phyloP scores from a whole-genome alignment of 2,888 invertebrate species.

The Notocelia uddmanniana region DNA sequence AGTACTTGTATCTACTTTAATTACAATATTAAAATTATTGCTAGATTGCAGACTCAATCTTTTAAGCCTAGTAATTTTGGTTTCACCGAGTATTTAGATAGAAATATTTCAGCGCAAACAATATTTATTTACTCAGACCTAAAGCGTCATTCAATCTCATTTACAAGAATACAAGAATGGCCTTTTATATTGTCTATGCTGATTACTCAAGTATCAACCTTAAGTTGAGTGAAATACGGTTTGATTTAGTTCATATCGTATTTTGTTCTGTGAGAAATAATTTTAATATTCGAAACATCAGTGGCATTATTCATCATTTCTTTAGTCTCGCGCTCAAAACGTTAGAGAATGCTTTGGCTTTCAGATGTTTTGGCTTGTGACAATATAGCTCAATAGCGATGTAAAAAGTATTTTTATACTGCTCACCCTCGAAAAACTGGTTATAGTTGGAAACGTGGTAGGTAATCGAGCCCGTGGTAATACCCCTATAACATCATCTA shows the following conservation, averaged over 20 bases:
- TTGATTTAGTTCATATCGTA: not conserved
- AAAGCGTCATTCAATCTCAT: slow-evolving; percentile 33
- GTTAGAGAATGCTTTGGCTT: not conserved
- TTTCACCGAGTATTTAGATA: not conserved
- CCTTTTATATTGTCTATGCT: slow-evolving; percentile 6
- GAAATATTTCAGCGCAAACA: slow-evolving; percentile 5
- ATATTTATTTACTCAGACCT: slow-evolving; percentile 31
- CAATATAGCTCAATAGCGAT: not conserved
- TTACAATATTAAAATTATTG: not conserved
- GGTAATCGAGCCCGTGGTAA: no score
- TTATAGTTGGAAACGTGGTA: no score
- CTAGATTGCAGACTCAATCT: not conserved
- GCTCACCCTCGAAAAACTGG: no score
- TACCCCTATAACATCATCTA: no score
- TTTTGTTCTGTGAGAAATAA: slow-evolving; percentile 16
- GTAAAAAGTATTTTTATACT: not conserved
- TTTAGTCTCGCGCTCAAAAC: slow-evolving; percentile 16
- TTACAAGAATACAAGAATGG: slow-evolving; percentile 37
- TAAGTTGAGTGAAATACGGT: not conserved
- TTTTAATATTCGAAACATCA: slow-evolving; percentile 39
- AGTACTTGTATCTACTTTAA: no score
- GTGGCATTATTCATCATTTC: slow-evolving; percentile 38
- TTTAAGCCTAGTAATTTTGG: slow-evolving; percentile 6
- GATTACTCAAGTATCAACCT: not conserved
- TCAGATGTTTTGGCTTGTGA: not conserved